These are phyloP conservation scores for Tympanuchus pallidicinctus DNA, from an alignment of 2,113 vertebrate genomes.

Conservation along the genomic window DNA sequence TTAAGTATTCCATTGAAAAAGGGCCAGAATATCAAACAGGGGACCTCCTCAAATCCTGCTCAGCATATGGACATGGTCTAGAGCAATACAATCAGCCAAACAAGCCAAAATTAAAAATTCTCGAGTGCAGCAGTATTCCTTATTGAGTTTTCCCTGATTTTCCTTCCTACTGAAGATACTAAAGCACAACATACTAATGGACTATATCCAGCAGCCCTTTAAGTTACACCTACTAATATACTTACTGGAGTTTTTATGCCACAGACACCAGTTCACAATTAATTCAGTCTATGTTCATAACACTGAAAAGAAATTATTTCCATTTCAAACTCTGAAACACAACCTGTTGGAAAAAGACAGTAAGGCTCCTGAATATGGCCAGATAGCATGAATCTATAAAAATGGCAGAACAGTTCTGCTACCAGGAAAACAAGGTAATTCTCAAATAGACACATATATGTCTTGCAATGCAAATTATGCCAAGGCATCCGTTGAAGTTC, in stretches of 20 bases:
- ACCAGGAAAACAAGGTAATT: background rate
- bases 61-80: background rate
- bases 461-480: background rate
- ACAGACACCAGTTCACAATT: background rate
- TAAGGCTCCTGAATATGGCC: background rate
- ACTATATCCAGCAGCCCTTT: background rate
- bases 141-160: background rate
- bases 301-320: background rate
- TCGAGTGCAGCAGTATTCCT: background rate
- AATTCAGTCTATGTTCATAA: background rate
- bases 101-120: background rate
- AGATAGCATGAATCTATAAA: background rate
- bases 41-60: background rate
- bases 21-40: background rate
- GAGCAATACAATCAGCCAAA: conserved; percentile 5
- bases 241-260: background rate
- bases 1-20: background rate
- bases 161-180: background rate
- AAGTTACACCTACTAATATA: background rate
- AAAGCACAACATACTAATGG: background rate
- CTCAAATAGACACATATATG: background rate
- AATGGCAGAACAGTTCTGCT: background rate
- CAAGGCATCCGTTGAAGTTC: background rate
- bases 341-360: background rate
- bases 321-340: background rate